phyloP scores from a whole-genome alignment of 2,113 vertebrate species.

The Columba janthina region DNA sequence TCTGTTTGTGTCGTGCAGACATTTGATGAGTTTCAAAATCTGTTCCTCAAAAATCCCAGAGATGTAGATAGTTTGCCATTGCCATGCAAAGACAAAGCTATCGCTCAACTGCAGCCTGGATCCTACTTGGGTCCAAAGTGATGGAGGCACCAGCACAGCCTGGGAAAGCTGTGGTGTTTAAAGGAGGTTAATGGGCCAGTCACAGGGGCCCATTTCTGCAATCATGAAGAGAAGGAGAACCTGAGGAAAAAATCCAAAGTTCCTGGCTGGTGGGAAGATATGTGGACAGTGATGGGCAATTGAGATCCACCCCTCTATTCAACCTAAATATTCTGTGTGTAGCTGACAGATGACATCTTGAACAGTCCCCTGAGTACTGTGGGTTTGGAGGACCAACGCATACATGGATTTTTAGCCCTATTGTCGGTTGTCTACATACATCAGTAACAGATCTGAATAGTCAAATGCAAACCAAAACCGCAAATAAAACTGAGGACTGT shows the following conservation, averaged over 20 bases:
- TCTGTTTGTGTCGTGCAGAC: accelerated
- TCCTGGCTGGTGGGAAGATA: background rate
- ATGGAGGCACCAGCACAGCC: background rate
- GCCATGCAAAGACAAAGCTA: background rate
- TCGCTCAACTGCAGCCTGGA: accelerated
- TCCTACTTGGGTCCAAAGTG: background rate
- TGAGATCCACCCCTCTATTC: background rate
- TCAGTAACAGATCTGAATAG: background rate
- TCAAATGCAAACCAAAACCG: background rate
- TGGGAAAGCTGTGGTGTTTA: background rate
- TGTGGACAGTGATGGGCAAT: background rate
- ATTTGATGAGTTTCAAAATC: background rate
- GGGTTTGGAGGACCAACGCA: background rate
- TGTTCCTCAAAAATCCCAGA: background rate
- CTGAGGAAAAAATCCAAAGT: background rate
- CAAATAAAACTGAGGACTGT: background rate
- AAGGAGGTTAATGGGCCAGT: background rate
- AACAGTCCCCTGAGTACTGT: background rate
- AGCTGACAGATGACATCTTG: background rate
- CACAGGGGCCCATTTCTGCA: background rate
- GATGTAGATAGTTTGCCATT: background rate
- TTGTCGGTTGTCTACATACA: background rate
- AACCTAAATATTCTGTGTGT: background rate
- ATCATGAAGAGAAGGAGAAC: background rate
- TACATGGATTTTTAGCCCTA: background rate